Evolutionary conservation across 2,113 vertebrate genomes (phyloP), one percentile per base, ranked within the genome.

Genomic region (Cololabis saira): DNA sequence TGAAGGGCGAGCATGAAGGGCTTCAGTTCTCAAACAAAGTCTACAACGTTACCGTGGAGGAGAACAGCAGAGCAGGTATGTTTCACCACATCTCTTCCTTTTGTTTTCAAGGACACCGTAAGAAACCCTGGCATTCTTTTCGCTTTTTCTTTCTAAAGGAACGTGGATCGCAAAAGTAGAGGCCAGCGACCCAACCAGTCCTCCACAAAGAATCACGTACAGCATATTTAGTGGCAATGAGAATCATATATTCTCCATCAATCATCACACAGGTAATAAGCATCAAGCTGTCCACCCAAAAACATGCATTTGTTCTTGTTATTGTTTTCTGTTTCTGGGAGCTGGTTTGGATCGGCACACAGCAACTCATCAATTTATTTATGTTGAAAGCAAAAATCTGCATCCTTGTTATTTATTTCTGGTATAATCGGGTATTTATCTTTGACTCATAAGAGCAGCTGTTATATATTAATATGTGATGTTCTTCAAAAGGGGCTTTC

Each of bases 11-110:
- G 67, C 87, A 90, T 0, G 74, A 90, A 17, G 82, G 59, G 13
- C 87, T 97, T 44, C 92, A 85, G 27, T 98, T 98, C 91, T 94
- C 89, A 11, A 87, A 72, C 30, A 88, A 61, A 45, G 54, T 91
- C 0, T 98, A 98, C 57, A 90, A 95, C 70, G 87, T 86, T 17
- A 81, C 71, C 0, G 56, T 97, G 43, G 79, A 84, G 17, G 97
- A 98, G 86, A 96, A 96, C 79, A 95, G 93, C 78, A 86, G 85
- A 80, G 80, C 92, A 74, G 96, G 97, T 98, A 63, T 40, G 45
- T 72, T 45, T 8, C 9, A 6, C 1, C 27, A 5, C 8, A 11
- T 48, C 5, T 41, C 0, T 12, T 47, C 9, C n/a, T 22, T 24
- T 27, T 64, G 15, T 27, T 53, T 55, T 37, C 33, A 40, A 17